Evolutionary conservation across 2,888 invertebrate species (phyloP).

Genomic region (Hydropsyche betteni): DNA sequence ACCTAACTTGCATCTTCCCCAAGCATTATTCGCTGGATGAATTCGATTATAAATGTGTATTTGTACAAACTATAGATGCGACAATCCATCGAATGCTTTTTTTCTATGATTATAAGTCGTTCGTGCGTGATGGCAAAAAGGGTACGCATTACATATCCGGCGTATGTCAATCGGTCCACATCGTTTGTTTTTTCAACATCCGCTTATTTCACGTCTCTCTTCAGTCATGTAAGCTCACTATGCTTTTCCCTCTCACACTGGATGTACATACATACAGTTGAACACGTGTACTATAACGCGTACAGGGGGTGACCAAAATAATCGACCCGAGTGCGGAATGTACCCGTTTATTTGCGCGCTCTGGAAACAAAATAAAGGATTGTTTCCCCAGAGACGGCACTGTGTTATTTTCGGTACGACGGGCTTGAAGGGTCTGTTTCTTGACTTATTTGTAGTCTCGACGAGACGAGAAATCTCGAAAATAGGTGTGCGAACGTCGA

Average conservation of each 20-base stretch:
- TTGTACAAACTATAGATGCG: background rate
- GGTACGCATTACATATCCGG: slow-evolving; percentile 12
- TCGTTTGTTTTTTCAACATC: slow-evolving; percentile 21
- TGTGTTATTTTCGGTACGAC: background rate
- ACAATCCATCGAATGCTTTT: background rate
- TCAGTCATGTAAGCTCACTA: background rate
- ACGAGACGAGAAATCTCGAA: no score
- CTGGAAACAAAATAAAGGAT: background rate
- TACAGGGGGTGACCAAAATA: slow-evolving; percentile 1
- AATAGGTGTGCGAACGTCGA: no score
- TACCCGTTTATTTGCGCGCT: slow-evolving; percentile 13
- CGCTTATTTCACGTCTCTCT: background rate
- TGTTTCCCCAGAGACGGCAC: background rate
- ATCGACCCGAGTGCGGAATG: slow-evolving; percentile 10
- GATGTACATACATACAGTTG: background rate
- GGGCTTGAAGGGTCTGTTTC: no score
- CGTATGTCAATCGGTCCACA: slow-evolving; percentile 2
- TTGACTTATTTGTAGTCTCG: no score
- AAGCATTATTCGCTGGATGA: no score
- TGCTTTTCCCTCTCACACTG: background rate
- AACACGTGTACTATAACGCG: no score
- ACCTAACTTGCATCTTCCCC: no score
- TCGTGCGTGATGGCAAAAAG: slow-evolving; percentile 22
- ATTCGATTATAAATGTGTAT: no score
- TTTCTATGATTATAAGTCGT: background rate